Evolutionary conservation across 2,888 invertebrate genomes (phyloP), one percentile per base, ranked within the genome.

Genomic region (Nemotelus pantherinus): DNA sequence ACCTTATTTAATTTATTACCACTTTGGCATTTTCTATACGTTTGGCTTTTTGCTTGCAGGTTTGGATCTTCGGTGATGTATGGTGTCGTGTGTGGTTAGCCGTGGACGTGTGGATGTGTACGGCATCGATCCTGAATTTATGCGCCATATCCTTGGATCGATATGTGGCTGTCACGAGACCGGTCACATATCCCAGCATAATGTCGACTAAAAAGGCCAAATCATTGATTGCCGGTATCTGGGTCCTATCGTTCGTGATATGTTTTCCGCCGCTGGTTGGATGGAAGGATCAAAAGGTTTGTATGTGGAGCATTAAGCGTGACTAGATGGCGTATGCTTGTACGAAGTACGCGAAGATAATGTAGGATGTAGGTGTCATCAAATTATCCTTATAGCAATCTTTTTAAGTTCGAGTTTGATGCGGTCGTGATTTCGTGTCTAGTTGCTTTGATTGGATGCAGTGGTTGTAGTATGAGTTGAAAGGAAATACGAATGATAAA

Each of bases 31-130:
- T 65, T 65, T 65, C 48, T 57, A 10, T 25, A 57, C 25, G 10
- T 25, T 57, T 25, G 53, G 39, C 43, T 43, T 63, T 63, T 63
- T 63, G 3, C 25, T 67, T 48, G n/a, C 89, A 96, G 93, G 93
- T 96, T 85, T 99, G 99, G 99, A 95, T 98, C 83, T 99, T 98
- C 86, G 98, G 98, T 71, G 94, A 94, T 86, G 90, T 96, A 64
- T 97, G 98, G 96, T 99, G 98, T 88, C 94, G 95, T 79, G 92
- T 97, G 81, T 99, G 98, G 98, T 89, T 99, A 80, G 98, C 98
- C 0, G 93, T 98, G 77, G 99, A 99, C 88, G 98, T 99, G 9
- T 97, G 98, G 96, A 95, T 98, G 94, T 98, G 98, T 88, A 99
- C 99, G 0, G 97, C 98, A 0, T 97, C 97, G 82, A 98, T 98